phyloP scores from a whole-genome alignment of 2,797 vertebrate genomes.

The Myotis vivesi region DNA sequence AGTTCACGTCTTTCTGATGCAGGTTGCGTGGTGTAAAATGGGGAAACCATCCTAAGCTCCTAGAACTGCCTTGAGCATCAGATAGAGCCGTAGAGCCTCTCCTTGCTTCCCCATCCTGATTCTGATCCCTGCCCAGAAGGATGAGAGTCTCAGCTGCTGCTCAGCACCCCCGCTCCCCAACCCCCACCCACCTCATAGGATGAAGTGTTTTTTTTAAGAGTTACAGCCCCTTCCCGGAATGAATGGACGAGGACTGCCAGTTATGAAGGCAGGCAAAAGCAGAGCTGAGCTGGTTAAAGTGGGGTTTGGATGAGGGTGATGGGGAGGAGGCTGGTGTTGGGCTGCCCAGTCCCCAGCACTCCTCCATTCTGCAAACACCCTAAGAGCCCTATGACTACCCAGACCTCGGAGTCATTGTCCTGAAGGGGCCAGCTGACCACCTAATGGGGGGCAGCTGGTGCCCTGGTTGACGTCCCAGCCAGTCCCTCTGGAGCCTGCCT shows the following conservation, averaged over 20 bases:
- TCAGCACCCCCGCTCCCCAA: neutral
- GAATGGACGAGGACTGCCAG: neutral
- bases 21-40: rapidly evolving
- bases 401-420: neutral
- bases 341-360: neutral
- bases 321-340: neutral
- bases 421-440: neutral
- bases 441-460: neutral
- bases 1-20: neutral
- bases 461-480: neutral
- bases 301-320: neutral
- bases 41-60: neutral
- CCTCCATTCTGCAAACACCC: neutral
- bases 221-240: neutral
- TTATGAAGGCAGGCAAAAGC: neutral
- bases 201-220: neutral
- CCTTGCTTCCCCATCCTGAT: too few relatives aligned
- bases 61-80: neutral
- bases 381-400: neutral
- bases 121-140: neutral
- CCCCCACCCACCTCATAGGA: neutral
- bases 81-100: neutral
- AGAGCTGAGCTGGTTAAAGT: neutral
- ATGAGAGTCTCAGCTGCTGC: neutral
- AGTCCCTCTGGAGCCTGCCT: neutral